These are phyloP conservation scores for Asobara japonica DNA, from an alignment of 1,140 invertebrate genomes.

Conservation along the genomic window DNA sequence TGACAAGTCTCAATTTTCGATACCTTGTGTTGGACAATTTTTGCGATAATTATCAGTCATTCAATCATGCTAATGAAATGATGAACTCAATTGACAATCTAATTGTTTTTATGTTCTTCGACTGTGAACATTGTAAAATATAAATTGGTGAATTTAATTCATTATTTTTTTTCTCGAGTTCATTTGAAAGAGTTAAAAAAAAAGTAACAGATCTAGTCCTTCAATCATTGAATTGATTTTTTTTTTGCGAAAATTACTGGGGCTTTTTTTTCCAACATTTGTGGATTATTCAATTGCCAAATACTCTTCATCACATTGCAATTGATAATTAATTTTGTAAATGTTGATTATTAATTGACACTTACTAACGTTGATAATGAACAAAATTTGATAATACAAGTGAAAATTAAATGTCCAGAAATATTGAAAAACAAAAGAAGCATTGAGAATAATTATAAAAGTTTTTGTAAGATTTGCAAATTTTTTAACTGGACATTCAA, in stretches of 20 bases:
- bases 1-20: slow-evolving; percentile 47
- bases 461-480: neutral
- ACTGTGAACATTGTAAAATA: neutral
- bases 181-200: neutral
- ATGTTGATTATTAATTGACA: slow-evolving; percentile 51
- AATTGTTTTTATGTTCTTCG: neutral
- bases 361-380: slow-evolving; percentile 28
- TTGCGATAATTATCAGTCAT: neutral
- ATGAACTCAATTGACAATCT: neutral
- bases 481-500: neutral
- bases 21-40: slow-evolving; percentile 27
- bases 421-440: neutral
- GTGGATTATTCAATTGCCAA: neutral
- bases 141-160: neutral
- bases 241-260: neutral
- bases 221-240: slow-evolving; percentile 12
- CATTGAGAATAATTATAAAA: neutral
- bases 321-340: no score
- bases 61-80: neutral
- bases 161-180: neutral
- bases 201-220: neutral
- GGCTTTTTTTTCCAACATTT: neutral
- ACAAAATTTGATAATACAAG: slow-evolving; percentile 46
- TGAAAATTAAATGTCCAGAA: slow-evolving; percentile 53
- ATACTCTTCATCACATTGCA: no score